These are phyloP conservation scores for Sigmodon hispidus DNA, from an alignment of 2,113 vertebrate species.

Conservation along the genomic window DNA sequence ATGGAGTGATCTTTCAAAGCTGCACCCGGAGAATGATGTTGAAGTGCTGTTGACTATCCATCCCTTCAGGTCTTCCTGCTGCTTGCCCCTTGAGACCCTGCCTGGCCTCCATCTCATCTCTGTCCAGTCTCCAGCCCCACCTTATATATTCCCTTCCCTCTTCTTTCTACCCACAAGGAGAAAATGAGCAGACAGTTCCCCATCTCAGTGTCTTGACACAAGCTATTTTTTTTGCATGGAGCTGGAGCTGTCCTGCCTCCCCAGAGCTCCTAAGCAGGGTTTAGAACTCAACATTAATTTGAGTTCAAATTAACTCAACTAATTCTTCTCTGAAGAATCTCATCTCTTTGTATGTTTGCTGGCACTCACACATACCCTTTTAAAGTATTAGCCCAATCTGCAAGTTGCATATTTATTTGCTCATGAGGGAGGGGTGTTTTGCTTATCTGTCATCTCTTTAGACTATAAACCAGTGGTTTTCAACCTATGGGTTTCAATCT, in stretches of 20 bases:
- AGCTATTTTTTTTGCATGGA: background rate
- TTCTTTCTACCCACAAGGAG: background rate
- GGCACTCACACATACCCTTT: background rate
- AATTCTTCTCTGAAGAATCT: too few species aligned
- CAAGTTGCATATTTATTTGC: background rate
- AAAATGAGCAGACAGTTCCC: background rate
- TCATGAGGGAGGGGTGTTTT: background rate
- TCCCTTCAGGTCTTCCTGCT: background rate
- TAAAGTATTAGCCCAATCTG: slow-evolving; percentile 1
- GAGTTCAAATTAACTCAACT: too few species aligned
- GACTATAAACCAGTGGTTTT: background rate
- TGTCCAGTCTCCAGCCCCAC: background rate
- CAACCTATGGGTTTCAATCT: background rate
- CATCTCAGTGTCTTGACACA: background rate
- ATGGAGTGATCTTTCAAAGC: background rate
- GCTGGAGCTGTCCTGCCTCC: background rate
- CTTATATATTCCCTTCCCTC: background rate
- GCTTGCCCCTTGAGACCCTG: background rate
- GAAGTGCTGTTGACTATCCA: background rate
- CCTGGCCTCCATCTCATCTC: background rate
- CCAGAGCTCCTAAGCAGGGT: background rate
- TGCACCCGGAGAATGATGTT: background rate
- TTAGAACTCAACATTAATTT: background rate
- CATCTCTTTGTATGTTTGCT: background rate
- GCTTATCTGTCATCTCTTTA: background rate